phyloP scores from a whole-genome alignment of 37 sponge, comb jelly and placozoan species.

The Ephydatia muelleri region DNA sequence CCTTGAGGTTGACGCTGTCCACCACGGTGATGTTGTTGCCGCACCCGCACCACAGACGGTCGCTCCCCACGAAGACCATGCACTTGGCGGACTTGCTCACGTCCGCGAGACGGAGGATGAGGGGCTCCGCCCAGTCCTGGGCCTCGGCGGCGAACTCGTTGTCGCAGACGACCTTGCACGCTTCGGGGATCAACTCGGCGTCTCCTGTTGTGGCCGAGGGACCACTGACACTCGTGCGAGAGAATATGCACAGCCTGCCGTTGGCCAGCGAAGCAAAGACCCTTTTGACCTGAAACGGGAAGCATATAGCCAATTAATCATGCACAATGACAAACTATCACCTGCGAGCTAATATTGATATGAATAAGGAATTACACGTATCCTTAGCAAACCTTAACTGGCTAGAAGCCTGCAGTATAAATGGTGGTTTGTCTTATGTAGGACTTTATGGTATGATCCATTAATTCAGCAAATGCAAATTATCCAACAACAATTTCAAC shows the following conservation, averaged over 20 bases:
- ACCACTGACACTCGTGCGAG: slow-evolving; percentile 58
- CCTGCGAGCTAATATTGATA: neutral
- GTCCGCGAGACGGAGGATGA: slow-evolving; percentile 59
- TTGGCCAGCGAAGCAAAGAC: slow-evolving; percentile 85
- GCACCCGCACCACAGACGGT: slow-evolving; percentile 83
- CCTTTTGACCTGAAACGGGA: slow-evolving; percentile 65
- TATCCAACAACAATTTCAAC: too few species aligned
- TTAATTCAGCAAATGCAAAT: neutral
- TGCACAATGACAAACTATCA: neutral
- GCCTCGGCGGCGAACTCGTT: slow-evolving; percentile 68
- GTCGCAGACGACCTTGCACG: slow-evolving; percentile 46
- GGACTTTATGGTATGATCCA: too few species aligned
- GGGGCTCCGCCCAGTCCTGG: slow-evolving; percentile 74
- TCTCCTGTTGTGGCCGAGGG: slow-evolving; percentile 39
- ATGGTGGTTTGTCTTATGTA: too few species aligned
- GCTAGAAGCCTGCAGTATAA: too few species aligned
- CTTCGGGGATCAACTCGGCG: slow-evolving; percentile 48
- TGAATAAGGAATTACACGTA: neutral
- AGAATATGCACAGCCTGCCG: slow-evolving; percentile 72
- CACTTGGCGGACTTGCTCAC: slow-evolving; percentile 63
- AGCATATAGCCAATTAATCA: neutral
- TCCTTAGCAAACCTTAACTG: too few species aligned
- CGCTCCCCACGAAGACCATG: slow-evolving; percentile 61
- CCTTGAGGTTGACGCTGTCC: slow-evolving; percentile 59
- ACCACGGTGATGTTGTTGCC: slow-evolving; percentile 76